Base-by-base conservation (phyloP, 92 coral and sea anemone genomes). In the Pocillopora meandrina region DNA sequence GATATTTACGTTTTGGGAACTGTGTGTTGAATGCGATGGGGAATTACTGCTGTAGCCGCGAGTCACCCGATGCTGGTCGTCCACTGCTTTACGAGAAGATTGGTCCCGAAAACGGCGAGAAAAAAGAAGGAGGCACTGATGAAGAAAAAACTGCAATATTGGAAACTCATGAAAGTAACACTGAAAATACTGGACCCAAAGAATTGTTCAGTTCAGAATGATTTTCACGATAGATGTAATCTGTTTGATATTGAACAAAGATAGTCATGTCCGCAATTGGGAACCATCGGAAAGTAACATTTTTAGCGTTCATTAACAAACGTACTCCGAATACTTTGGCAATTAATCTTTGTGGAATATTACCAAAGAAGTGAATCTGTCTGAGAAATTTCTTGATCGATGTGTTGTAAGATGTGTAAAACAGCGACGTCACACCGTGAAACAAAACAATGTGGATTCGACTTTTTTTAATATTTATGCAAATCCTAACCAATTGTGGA, bases 11-110 rank as follows among this genome's bases (percentile, higher is more conserved):
- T 31, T 36, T 14, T 14, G 18, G 0, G 10, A 59, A 16, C 74
- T 14, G 52, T 42, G 19, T 20, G 36, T 70, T 55, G 14, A 20
- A n/a, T 52, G 58, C 70, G 12, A 81, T 81, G 85, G 85, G 85
- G 26, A 81, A 70, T 56, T 31, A 56, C 34, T 81, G 85, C 33
- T 81, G 85, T 58, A 81, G 69, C 14, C 85, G 77, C 12, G 85
- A 81, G 69, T 6, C 76, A 7, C 31, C 68, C 3, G 85, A 70
- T 59, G 85, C 71, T 3, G 85, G 73, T 7, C 57, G 85, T 5
- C 85, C 85, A 33, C 56, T 81, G 9, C 85, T 81, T 70, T 81
- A 81, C 61, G 76, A 81, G 36, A 76, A 83, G 62, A 11, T 74
- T 18, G 81, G 47, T 18, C 76, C 74, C 16, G 81, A 83, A 74